Evolutionary conservation across 2,797 vertebrate genomes (phyloP).

Genomic region (Sciaenops ocellatus): DNA sequence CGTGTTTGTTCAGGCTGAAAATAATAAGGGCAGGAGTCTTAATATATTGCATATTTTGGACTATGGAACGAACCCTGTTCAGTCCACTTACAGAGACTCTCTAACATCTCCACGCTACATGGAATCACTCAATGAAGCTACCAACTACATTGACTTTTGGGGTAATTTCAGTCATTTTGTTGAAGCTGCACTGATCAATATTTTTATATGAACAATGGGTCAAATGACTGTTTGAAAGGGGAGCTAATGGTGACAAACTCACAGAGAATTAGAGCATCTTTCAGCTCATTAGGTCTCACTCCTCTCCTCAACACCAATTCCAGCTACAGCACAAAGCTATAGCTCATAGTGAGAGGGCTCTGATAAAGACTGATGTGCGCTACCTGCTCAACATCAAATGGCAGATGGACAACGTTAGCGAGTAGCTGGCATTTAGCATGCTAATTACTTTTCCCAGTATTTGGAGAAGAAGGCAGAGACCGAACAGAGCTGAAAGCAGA

Average conservation of each 20-base stretch:
- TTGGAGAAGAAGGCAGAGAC: background rate
- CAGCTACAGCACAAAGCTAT: background rate
- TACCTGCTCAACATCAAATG: background rate
- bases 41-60: constrained; percentile 3
- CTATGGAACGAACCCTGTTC: background rate
- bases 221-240: background rate
- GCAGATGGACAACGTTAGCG: background rate
- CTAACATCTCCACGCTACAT: background rate
- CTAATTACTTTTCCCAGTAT: background rate
- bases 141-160: background rate
- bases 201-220: constrained; percentile 3
- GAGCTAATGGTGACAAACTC: background rate
- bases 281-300: background rate
- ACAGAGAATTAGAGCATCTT: background rate
- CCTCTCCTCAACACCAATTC: background rate
- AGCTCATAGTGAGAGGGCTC: background rate
- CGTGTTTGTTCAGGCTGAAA: background rate
- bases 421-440: no score
- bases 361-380: background rate
- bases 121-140: background rate
- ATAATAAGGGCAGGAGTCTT: constrained; percentile 11
- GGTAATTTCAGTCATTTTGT: constrained; percentile 12
- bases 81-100: background rate
- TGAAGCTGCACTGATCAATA: constrained; percentile 1
- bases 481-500: constrained; percentile 3